These are phyloP conservation scores for Helicoverpa armigera DNA, from an alignment of 1,140 invertebrate species.

Conservation along the genomic window DNA sequence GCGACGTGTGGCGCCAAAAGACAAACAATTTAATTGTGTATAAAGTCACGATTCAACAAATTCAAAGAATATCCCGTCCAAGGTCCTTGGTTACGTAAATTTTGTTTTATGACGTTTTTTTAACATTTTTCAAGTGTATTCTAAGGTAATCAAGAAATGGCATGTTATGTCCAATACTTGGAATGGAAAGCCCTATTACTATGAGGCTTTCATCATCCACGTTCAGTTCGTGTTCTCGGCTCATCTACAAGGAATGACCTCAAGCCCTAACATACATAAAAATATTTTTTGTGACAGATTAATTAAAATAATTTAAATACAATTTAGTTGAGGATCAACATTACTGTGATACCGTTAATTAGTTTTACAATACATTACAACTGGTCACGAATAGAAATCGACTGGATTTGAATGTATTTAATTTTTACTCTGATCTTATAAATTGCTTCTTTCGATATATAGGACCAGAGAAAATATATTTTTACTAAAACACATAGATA, in stretches of 20 bases:
- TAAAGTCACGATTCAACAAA: slow-evolving; percentile 79
- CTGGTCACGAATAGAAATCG: slow-evolving; percentile 17
- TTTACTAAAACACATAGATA: background rate
- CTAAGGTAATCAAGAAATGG: background rate
- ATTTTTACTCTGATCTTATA: too few relatives aligned
- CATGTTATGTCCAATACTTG: background rate
- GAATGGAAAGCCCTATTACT: background rate
- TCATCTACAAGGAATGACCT: background rate
- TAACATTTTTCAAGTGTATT: background rate
- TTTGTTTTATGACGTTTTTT: slow-evolving; percentile 36
- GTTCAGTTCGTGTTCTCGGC: background rate
- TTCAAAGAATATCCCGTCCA: slow-evolving; percentile 61
- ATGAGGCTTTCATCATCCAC: background rate
- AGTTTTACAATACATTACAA: slow-evolving; percentile 34
- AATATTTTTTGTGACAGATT: slow-evolving; percentile 17
- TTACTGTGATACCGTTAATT: slow-evolving; percentile 10
- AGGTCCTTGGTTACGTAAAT: slow-evolving; percentile 29
- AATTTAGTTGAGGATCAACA: slow-evolving; percentile 24
- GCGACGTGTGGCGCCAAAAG: slow-evolving; percentile 78
- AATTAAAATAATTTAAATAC: slow-evolving; percentile 37
- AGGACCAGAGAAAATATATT: too few relatives aligned
- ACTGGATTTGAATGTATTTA: background rate
- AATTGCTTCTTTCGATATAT: too few relatives aligned
- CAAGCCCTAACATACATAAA: slow-evolving; percentile 13
- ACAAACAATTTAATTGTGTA: slow-evolving; percentile 81